Evolutionary conservation across 2,888 invertebrate genomes (phyloP).

Genomic region (Drosophila atripex): DNA sequence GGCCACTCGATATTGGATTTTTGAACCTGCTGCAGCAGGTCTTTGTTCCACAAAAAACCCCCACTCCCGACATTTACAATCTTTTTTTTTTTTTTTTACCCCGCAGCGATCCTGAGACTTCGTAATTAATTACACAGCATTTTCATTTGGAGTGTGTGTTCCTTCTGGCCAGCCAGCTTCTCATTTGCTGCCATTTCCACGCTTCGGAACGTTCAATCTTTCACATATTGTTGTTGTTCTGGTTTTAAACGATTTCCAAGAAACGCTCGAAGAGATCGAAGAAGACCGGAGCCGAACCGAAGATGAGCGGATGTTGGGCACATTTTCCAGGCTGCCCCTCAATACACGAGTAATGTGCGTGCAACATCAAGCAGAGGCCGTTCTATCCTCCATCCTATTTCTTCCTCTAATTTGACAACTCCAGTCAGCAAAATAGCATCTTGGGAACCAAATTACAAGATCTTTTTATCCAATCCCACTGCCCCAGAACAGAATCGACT

Average conservation of each 20-base stretch:
- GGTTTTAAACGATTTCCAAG: conserved; percentile 73
- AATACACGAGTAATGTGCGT: conserved; percentile 29
- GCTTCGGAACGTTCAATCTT: conserved; percentile 56
- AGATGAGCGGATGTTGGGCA: conserved; percentile 66
- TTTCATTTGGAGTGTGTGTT: conserved; percentile 67
- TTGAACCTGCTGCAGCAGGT: conserved; percentile 27
- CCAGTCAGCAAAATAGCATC: background rate
- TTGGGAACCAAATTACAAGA: background rate
- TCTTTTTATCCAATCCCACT: background rate
- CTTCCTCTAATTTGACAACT: conserved; percentile 19
- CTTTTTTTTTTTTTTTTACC: conserved; percentile 4
- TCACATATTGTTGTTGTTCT: conserved; percentile 51
- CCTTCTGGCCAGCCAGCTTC: conserved; percentile 23
- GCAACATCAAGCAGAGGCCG: conserved; percentile 12
- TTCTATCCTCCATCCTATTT: conserved; percentile 30
- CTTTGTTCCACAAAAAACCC: conserved; percentile 16
- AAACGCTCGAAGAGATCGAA: conserved; percentile 63
- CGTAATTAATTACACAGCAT: conserved; percentile 78
- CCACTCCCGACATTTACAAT: conserved; percentile 4
- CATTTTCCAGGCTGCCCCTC: conserved; percentile 36
- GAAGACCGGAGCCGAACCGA: conserved; percentile 34
- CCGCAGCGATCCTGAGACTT: conserved; percentile 41
- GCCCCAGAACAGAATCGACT: background rate
- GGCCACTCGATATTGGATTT: conserved; percentile 29
- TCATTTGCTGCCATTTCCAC: conserved; percentile 55